Conservation (phyloP, 2,113 vertebrate genomes). For the Hypomesus transpacificus region DNA sequence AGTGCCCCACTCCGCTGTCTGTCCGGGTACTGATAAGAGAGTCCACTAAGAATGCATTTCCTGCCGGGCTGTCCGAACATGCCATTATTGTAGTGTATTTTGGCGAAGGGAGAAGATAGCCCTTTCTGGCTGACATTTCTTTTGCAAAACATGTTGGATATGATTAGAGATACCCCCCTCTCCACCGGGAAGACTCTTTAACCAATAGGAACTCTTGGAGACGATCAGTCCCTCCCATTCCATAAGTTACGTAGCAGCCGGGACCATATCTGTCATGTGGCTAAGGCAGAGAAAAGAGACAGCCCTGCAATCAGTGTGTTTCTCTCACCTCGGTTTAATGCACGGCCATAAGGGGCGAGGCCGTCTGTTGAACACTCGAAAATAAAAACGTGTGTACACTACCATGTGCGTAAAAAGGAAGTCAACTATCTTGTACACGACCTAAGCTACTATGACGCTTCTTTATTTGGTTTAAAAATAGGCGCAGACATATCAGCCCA, state of each 20-base stretch:
- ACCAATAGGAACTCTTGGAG: constrained; percentile 87
- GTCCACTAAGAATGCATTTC: constrained; percentile 98
- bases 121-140: constrained; percentile 99
- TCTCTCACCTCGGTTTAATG: constrained; percentile 57
- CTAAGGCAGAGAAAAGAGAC: constrained; percentile 68
- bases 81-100: constrained; percentile 99
- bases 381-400: neutral
- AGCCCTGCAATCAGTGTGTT: constrained; percentile 58
- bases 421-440: no score
- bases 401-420: neutral
- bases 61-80: constrained; percentile 96
- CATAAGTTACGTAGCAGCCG: constrained; percentile 78
- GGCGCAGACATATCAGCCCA: no score
- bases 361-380: constrained; percentile 28
- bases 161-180: constrained; percentile 97
- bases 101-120: constrained; percentile 96
- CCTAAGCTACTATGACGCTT: no score
- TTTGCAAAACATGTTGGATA: constrained; percentile 99
- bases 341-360: constrained; percentile 48
- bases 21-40: constrained; percentile 93
- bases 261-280: constrained; percentile 83
- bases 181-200: constrained; percentile 80
- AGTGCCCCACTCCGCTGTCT: constrained; percentile 83
- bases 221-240: constrained; percentile 86
- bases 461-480: no score